A percentile compares a stretch with the other conserved stretches of the same genome.
Conservation (phyloP, 2,888 invertebrate species). For the Leistus spinibarbis region DNA sequence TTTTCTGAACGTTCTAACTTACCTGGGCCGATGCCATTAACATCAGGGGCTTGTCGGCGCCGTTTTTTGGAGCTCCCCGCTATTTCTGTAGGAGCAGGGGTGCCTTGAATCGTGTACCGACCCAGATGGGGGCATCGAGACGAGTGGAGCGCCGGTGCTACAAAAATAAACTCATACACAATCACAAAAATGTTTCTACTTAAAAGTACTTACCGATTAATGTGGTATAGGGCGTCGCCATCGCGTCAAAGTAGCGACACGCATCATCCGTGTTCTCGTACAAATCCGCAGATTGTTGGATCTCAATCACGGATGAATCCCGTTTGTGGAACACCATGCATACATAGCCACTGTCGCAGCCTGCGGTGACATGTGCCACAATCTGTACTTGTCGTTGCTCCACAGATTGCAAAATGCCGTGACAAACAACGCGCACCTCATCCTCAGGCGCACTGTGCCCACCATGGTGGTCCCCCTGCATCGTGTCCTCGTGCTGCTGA, state of each 20-base stretch:
- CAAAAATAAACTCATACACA: constrained; percentile 44
- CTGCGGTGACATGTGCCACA: constrained; percentile 76
- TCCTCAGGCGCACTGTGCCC: constrained; percentile 39
- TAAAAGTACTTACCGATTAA: constrained; percentile 67
- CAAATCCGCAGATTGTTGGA: constrained; percentile 66
- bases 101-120: constrained; percentile 62
- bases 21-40: constrained; percentile 3
- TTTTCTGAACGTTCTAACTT: neutral
- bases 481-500: constrained; percentile 15
- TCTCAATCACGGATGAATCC: constrained; percentile 73
- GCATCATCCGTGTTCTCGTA: constrained; percentile 70
- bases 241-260: constrained; percentile 63
- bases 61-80: constrained; percentile 57
- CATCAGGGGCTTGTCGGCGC: constrained; percentile 57
- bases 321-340: constrained; percentile 78
- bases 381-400: constrained; percentile 68
- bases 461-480: neutral
- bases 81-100: neutral
- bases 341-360: constrained; percentile 80
- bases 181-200: neutral
- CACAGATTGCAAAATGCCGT: constrained; percentile 63
- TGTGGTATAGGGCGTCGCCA: constrained; percentile 64
- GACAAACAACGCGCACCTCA: constrained; percentile 68
- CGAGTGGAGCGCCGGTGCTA: constrained; percentile 67
- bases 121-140: constrained; percentile 74